Percentiles rank a stretch among this genome's conserved stretches.
phyloP scores from a whole-genome alignment of 2,888 invertebrate species.

The Agrochola lota region DNA sequence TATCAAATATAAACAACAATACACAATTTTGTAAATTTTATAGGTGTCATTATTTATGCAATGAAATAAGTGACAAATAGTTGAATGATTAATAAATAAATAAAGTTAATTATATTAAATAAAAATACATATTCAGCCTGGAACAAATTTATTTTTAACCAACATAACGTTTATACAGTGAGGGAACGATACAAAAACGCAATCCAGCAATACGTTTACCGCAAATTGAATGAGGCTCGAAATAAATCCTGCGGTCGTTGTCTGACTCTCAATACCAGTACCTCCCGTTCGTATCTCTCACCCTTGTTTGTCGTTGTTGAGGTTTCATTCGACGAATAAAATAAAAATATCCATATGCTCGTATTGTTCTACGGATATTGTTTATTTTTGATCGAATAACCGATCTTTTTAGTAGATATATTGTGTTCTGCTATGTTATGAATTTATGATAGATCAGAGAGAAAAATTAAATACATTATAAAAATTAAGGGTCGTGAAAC shows the following conservation, averaged over 20 bases:
- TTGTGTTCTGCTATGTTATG: slow-evolving; percentile 10
- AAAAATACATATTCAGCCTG: slow-evolving; percentile 27
- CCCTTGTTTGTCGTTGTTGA: slow-evolving; percentile 85
- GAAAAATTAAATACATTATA: slow-evolving; percentile 6
- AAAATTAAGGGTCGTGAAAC: slow-evolving; percentile 69
- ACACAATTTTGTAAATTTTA: too few relatives aligned
- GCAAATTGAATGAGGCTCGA: slow-evolving; percentile 89
- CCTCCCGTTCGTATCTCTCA: slow-evolving; percentile 82
- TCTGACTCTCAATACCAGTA: slow-evolving; percentile 83
- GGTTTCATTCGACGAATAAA: slow-evolving; percentile 79
- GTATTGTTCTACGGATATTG: slow-evolving; percentile 65
- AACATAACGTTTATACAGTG: slow-evolving; percentile 77
- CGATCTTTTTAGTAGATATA: slow-evolving; percentile 15
- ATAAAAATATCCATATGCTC: slow-evolving; percentile 75
- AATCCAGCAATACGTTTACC: slow-evolving; percentile 87
- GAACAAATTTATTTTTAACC: slow-evolving; percentile 69
- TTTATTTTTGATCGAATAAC: slow-evolving; percentile 62
- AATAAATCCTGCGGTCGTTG: slow-evolving; percentile 88
- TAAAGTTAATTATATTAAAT: neutral
- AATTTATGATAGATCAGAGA: neutral
- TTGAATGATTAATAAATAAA: too few relatives aligned
- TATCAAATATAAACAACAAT: too few relatives aligned
- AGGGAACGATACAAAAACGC: slow-evolving; percentile 81
- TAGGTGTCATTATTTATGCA: too few relatives aligned
- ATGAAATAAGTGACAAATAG: too few relatives aligned